phyloP scores from a whole-genome alignment of 2,888 invertebrate genomes.

The Chymomyza amoena region DNA sequence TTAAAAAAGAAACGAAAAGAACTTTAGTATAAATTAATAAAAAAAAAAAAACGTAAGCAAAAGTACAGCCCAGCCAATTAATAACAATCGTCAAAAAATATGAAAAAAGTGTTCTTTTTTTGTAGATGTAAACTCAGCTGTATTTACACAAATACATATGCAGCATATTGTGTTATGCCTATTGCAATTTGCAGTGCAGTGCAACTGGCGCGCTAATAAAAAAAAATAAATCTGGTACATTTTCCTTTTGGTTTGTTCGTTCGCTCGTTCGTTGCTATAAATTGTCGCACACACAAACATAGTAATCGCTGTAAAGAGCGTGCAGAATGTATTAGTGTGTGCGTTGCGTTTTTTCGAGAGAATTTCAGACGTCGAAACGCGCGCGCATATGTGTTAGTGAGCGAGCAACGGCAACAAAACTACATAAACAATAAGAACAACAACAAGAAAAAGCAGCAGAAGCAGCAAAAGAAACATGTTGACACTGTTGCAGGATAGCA shows the following conservation, averaged over 20 bases:
- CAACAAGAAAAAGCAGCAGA: neutral
- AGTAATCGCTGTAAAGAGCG: neutral
- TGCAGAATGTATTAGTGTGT: neutral
- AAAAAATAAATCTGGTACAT: conserved; percentile 1
- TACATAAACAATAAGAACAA: neutral
- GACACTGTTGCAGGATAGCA: neutral
- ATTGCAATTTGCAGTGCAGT: neutral
- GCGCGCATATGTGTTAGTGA: neutral
- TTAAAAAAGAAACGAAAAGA: neutral
- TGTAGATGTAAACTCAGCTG: too few species aligned
- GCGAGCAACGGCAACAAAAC: neutral
- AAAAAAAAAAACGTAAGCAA: neutral
- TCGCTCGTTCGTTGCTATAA: neutral
- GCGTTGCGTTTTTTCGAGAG: neutral
- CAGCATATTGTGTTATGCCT: neutral
- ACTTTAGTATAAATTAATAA: neutral
- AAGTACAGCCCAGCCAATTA: neutral
- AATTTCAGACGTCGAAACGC: neutral
- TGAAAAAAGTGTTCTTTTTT: too few species aligned
- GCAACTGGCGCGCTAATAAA: neutral
- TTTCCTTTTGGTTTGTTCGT: neutral
- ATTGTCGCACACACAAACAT: neutral
- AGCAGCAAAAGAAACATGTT: neutral
- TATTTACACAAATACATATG: too few species aligned
- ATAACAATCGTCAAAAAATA: too few species aligned